Conservation (phyloP, 2,888 invertebrate genomes). For the Phortica okadai region DNA sequence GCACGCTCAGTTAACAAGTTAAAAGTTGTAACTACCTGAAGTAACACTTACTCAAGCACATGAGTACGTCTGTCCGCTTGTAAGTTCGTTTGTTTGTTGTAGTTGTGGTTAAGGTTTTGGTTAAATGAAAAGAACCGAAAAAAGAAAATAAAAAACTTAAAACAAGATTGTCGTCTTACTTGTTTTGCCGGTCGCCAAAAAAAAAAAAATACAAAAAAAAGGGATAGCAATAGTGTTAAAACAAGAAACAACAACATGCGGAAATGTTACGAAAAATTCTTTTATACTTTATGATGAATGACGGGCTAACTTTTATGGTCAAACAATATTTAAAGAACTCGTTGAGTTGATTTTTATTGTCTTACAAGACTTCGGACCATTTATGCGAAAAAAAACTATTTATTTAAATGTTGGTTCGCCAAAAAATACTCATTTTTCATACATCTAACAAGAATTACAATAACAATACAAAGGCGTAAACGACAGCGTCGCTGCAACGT, state of each 20-base stretch:
- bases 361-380: background rate
- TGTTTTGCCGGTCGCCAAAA: background rate
- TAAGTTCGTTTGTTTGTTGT: background rate
- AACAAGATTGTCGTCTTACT: background rate
- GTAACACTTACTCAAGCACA: background rate
- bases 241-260: background rate
- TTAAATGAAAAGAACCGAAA: background rate
- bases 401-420: too few species aligned
- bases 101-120: slow-evolving; percentile 15
- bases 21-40: background rate
- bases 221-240: background rate
- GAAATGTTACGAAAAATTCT: background rate
- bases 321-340: background rate
- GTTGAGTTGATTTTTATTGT: background rate
- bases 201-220: background rate
- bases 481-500: too few species aligned
- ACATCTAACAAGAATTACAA: too few species aligned
- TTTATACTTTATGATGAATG: background rate
- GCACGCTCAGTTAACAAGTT: slow-evolving; percentile 23
- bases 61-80: background rate
- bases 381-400: too few species aligned
- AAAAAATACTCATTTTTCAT: too few species aligned
- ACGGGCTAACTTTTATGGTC: background rate
- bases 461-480: too few species aligned
- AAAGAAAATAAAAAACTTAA: background rate